phyloP scores from a whole-genome alignment of 2,797 vertebrate species.

The Schizopygopsis pylzovi region DNA sequence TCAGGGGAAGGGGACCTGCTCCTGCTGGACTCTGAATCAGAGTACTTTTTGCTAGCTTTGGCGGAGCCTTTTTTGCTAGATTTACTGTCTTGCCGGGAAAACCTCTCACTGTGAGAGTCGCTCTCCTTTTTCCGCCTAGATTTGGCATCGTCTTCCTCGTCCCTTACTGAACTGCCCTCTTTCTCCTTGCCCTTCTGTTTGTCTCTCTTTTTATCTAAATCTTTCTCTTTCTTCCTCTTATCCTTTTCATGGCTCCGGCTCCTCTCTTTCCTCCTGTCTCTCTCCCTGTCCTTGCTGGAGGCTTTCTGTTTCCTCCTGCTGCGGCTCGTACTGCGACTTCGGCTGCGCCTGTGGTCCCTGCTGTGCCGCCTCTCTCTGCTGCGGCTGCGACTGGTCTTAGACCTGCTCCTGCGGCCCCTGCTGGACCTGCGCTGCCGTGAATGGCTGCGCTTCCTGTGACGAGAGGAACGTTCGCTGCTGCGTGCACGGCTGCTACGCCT shows the following conservation, averaged over 20 bases:
- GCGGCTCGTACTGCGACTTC: conserved; percentile 86
- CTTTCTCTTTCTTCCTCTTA: conserved; percentile 67
- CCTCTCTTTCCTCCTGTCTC: conserved; percentile 90
- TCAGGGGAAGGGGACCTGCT: conserved; percentile 92
- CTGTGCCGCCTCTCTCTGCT: conserved; percentile 89
- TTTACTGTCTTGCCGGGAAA: conserved; percentile 88
- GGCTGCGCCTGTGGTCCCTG: conserved; percentile 82
- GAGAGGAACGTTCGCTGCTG: conserved; percentile 82
- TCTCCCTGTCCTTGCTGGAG: conserved; percentile 88
- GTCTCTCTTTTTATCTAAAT: conserved; percentile 70
- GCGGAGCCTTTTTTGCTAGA: conserved; percentile 83
- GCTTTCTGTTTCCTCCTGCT: conserved; percentile 91
- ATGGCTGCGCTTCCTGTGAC: conserved; percentile 85
- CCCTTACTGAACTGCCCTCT: conserved; percentile 74
- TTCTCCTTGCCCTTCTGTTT: conserved; percentile 74
- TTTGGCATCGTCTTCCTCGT: conserved; percentile 82
- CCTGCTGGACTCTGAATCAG: conserved; percentile 92
- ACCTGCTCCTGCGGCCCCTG: conserved; percentile 79
- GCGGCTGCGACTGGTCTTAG: conserved; percentile 84
- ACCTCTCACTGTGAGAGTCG: conserved; percentile 85
- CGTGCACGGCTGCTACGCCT: conserved; percentile 82
- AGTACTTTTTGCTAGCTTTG: conserved; percentile 90
- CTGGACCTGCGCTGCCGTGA: conserved; percentile 83
- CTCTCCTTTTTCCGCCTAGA: conserved; percentile 78
- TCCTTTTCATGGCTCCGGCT: conserved; percentile 85